A percentile compares a stretch with the other conserved stretches of the same genome.
Conservation (phyloP, 2,797 vertebrate genomes). For the Enteromius trimaculatus region DNA sequence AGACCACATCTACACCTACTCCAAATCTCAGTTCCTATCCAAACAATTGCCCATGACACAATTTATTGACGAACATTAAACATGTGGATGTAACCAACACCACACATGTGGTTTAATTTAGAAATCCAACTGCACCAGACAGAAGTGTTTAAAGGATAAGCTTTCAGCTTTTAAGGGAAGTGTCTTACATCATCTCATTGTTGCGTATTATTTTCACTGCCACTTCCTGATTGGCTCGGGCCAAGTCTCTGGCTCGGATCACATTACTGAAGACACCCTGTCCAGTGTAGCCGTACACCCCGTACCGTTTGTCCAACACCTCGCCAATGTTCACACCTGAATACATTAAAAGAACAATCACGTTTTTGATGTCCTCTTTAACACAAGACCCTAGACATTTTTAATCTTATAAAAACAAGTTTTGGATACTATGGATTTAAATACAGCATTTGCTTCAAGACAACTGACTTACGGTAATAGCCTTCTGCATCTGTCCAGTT, state of each 20-base stretch:
- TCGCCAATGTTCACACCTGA: conserved; percentile 98
- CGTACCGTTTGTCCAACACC: conserved; percentile 96
- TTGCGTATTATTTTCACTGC: conserved; percentile 99
- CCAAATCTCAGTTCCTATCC: neutral
- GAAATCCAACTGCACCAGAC: conserved; percentile 17
- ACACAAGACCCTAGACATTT: neutral
- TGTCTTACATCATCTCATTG: conserved; percentile 97
- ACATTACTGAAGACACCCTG: conserved; percentile 99
- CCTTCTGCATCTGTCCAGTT: conserved; percentile 99
- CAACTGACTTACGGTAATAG: conserved; percentile 90
- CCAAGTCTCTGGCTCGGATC: conserved; percentile 95
- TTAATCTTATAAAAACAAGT: neutral
- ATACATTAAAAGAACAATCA: conserved; percentile 25
- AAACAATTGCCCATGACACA: neutral
- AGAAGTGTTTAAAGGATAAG: conserved; percentile 24
- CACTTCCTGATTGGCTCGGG: conserved; percentile 95
- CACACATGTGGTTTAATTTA: neutral
- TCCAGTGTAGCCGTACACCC: conserved; percentile 98
- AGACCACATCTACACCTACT: neutral
- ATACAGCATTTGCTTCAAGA: neutral
- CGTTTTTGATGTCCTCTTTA: neutral
- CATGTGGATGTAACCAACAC: neutral
- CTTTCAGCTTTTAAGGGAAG: neutral
- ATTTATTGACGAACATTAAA: neutral
- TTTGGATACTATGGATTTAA: neutral